Base-by-base conservation (phyloP, 2,113 vertebrate genomes). In the Gambusia holbrooki region DNA sequence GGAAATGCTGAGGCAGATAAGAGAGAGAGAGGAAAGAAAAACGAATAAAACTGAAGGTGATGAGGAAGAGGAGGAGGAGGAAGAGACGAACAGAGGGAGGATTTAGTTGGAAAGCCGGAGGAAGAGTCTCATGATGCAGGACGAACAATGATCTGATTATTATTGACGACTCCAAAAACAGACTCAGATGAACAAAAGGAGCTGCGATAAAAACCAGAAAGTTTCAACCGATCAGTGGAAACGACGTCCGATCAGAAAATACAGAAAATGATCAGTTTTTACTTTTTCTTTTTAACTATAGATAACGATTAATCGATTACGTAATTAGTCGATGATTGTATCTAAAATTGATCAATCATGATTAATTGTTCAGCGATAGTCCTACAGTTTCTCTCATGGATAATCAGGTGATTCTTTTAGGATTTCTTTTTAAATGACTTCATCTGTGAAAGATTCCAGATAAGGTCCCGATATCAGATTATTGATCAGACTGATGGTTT, bases 71-170 rank as follows among this genome's bases (percentile, higher is more conserved):
- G 28, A 66, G 61, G 45, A 67, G n/a, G 32, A 40, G 5, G 62
- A 70, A 37, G 37, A 65, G 48, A 71, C 17, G 29, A 60, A 71
- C 33, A 75, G 63, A 69, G 62, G 45, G 42, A 35, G 30, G 48
- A 68, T 45, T 76, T 14, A 68, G 19, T 3, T 65, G n/a, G 3
- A 66, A 37, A 68, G 85, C 81, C 4, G 11, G 1, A 2, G 73
- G 82, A 60, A 29, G 25, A 25, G 13, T 82, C 86, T 60, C 74
- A 84, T 89, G 89, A 89, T 91, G 87, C 77, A 88, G 73, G 80
- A 74, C 2, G 29, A 82, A 90, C 89, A 90, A 84, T 62, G 70
- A 74, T 15, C 67, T 4, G 63, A 75, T 72, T 84, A 66, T 83
- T 69, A 48, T 12, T 37, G 78, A 80, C 48, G 71, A 32, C 0